phyloP scores from a whole-genome alignment of 2,888 invertebrate species.

The Chrysotoxum bicinctum region DNA sequence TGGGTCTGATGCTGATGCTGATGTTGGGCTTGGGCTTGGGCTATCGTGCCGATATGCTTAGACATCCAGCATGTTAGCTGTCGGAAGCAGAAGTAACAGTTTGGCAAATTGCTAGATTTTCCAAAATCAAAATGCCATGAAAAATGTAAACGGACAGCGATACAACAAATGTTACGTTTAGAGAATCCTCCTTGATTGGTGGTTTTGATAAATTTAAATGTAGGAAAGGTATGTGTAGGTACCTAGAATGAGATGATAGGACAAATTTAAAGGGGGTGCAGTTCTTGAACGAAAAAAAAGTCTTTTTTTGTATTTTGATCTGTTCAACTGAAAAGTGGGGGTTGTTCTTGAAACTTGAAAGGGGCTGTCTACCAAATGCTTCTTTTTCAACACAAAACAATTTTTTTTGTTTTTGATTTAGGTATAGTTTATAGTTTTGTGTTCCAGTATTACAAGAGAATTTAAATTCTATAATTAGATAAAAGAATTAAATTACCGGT shows the following conservation, averaged over 20 bases:
- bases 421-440: too few species aligned
- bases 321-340: not conserved
- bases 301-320: not conserved
- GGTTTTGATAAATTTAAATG: constrained; percentile 36
- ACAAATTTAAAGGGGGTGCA: not conserved
- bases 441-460: too few species aligned
- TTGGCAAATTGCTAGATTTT: constrained; percentile 72
- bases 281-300: not conserved
- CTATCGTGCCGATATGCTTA: constrained; percentile 67
- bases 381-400: too few species aligned
- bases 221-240: not conserved
- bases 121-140: constrained; percentile 70
- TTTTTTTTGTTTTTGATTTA: too few species aligned
- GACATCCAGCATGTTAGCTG: constrained; percentile 73
- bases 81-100: constrained; percentile 73
- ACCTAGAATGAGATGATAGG: not conserved
- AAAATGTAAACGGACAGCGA: constrained; percentile 66
- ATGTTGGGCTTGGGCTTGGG: constrained; percentile 18
- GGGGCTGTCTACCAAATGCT: too few species aligned
- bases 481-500: too few species aligned
- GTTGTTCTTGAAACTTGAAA: not conserved
- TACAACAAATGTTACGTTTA: constrained; percentile 46
- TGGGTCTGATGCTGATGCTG: constrained; percentile 37
- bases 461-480: too few species aligned
- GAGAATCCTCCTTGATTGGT: constrained; percentile 37